A percentile compares a stretch with the other conserved stretches of the same genome.
Evolutionary conservation across 2,113 vertebrate genomes (phyloP).

Genomic region (Daubentonia madagascariensis): DNA sequence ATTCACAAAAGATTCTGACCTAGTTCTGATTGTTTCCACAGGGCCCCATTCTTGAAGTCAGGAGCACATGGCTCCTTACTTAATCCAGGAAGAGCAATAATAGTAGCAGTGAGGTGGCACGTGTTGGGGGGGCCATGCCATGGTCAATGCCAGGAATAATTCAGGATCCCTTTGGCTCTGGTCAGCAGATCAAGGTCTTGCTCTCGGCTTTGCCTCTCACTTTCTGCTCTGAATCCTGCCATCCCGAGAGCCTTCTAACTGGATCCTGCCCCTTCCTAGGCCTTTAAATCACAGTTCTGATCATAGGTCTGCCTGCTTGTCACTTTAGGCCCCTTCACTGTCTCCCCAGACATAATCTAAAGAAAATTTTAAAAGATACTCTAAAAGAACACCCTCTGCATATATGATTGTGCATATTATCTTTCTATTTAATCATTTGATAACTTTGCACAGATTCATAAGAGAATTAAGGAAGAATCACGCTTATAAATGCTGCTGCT

Average conservation of each 20-base stretch:
- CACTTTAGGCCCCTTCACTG: not conserved
- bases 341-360: not conserved
- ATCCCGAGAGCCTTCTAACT: not conserved
- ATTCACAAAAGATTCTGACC: conserved; percentile 61
- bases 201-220: not conserved
- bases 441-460: not conserved
- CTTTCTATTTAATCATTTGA: not conserved
- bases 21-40: not conserved
- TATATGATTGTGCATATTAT: not conserved
- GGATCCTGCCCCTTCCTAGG: not conserved
- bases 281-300: not conserved
- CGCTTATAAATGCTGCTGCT: not conserved
- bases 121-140: no score
- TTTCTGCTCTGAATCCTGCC: not conserved
- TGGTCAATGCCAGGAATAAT: not conserved
- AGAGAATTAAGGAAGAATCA: not conserved
- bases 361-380: not conserved
- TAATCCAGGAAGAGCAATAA: not conserved
- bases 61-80: not conserved
- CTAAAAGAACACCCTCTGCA: not conserved
- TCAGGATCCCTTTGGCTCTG: not conserved
- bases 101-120: no score
- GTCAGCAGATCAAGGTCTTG: not conserved
- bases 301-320: not conserved
- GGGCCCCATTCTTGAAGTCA: not conserved